phyloP scores from a whole-genome alignment of 1,140 invertebrate genomes.

The Drosophila sproati region DNA sequence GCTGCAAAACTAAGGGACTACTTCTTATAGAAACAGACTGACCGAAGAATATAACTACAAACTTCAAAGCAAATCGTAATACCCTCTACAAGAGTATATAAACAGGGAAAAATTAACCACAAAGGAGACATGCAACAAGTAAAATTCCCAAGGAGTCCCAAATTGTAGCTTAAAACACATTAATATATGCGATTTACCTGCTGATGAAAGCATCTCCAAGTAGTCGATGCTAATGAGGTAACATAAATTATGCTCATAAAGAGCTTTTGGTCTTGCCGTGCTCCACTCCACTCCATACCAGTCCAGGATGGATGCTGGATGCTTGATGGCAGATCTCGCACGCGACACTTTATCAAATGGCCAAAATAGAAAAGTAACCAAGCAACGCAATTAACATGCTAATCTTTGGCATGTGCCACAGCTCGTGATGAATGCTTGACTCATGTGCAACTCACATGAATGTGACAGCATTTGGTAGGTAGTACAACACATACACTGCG shows the following conservation, averaged over 20 bases:
- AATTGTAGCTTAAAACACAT: not conserved
- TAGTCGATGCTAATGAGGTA: not conserved
- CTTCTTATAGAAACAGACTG: too few species aligned
- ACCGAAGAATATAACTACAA: too few species aligned
- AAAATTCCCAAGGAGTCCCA: too few species aligned
- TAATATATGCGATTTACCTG: too few species aligned
- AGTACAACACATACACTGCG: not conserved
- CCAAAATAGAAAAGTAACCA: constrained; percentile 16
- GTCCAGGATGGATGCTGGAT: not conserved
- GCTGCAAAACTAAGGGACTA: too few species aligned
- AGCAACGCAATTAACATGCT: constrained; percentile 42
- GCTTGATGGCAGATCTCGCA: not conserved
- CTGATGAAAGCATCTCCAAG: not conserved
- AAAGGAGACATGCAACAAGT: too few species aligned
- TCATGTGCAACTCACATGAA: not conserved
- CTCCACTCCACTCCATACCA: not conserved
- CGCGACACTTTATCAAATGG: constrained; percentile 31
- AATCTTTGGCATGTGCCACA: constrained; percentile 40
- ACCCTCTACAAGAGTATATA: too few species aligned
- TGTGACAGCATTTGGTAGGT: not conserved
- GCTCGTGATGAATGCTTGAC: constrained; percentile 15
- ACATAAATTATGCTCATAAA: not conserved
- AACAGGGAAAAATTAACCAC: too few species aligned
- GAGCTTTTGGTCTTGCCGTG: not conserved
- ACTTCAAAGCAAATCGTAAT: too few species aligned